Evolutionary conservation across 2,797 vertebrate genomes (phyloP), one percentile per base, ranked within the genome.

Genomic region (Diglossa cyanea): DNA sequence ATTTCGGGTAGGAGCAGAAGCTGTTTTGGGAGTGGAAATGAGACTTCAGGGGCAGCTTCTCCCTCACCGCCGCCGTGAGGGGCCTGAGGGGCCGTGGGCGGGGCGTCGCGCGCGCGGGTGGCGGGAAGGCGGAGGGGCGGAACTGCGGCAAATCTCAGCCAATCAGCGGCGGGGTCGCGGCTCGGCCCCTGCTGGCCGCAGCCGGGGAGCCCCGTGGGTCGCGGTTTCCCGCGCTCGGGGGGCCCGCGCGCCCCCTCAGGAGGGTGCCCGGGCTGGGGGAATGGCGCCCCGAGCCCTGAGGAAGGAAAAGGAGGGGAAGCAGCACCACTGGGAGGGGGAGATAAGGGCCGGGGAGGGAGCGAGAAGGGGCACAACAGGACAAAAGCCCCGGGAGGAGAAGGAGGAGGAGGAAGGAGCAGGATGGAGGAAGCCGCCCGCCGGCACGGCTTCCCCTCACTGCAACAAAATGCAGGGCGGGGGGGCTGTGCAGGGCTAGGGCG

Each of bases 61-160:
- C 7, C 11, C 13, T 9, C 30, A 3, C 8, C 0, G 13, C 35
- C 30, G 19, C 60, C 31, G 2, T 74, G 35, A 88, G 7, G 40
- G 31, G 6, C 47, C 65, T 31, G 39, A 35, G 79, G 45, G 60
- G 42, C 24, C 0, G 33, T 10, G 65, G 73, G n/a, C 39, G n/a
- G 75, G 24, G 44, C 31, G 8, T 20, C 2, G 68, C 60, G 33
- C 39, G 67, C 76, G 76, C 45, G 53, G 39, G 24, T 1, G 76
- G 86, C 40, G 86, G 76, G 76, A 88, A 80, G 76, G 53, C 37
- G 26, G 21, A 21, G 71, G 70, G 79, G 74, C 33, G 72, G 80
- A 47, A 92, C 72, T 95, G 97, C 97, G 90, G 95, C 91, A 88
- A 86, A 94, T 80, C 76, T 37, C 88, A 74, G 26, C 97, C 96